A percentile compares a stretch with the other conserved stretches of the same genome.
Evolutionary conservation across 1,140 invertebrate species (phyloP).

Genomic region (Zelostemma sp.): DNA sequence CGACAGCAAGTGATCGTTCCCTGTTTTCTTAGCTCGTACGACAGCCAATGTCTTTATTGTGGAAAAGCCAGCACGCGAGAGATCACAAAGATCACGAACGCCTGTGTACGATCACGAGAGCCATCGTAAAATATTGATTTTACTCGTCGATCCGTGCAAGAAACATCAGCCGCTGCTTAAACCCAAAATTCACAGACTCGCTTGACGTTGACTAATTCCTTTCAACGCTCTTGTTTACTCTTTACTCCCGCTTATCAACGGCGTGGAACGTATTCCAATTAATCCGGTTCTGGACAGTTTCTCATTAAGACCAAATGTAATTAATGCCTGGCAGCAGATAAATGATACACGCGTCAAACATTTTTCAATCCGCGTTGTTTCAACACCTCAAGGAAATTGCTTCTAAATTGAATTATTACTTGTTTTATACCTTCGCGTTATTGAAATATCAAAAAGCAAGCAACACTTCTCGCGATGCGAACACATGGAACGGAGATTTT

Average conservation of each 20-base stretch:
- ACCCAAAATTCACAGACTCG: constrained; percentile 14
- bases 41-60: constrained; percentile 47
- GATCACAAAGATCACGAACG: constrained; percentile 48
- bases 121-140: constrained; percentile 25
- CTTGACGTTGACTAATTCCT: constrained; percentile 38
- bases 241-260: constrained; percentile 28
- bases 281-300: constrained; percentile 26
- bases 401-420: neutral
- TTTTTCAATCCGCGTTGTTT: neutral
- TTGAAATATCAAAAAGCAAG: neutral
- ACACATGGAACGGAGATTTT: constrained; percentile 23
- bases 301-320: constrained; percentile 30
- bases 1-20: constrained; percentile 22
- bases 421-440: neutral
- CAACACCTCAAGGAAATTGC: too few relatives aligned
- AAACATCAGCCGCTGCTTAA: neutral
- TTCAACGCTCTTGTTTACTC: constrained; percentile 30
- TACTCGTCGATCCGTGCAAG: neutral
- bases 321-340: constrained; percentile 25
- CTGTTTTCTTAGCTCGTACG: constrained; percentile 36
- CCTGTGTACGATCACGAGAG: constrained; percentile 41
- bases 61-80: constrained; percentile 45
- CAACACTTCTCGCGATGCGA: too few relatives aligned
- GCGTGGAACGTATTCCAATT: constrained; percentile 22
- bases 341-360: constrained; percentile 4